These are phyloP conservation scores for Pammene fasciana DNA, from an alignment of 2,888 invertebrate species.

Conservation along the genomic window DNA sequence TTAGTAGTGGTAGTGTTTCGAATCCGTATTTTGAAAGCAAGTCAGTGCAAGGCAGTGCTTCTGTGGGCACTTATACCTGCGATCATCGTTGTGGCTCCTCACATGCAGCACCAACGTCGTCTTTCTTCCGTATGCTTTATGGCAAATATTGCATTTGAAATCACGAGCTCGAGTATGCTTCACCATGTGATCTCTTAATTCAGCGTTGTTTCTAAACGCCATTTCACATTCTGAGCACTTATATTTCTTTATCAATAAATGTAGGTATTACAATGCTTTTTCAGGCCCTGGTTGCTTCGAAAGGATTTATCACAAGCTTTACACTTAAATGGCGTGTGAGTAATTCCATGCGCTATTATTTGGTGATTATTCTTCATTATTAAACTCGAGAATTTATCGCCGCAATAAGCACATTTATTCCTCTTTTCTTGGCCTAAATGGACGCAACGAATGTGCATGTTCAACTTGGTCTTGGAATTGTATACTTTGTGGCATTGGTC, in stretches of 20 bases:
- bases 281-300: constrained; percentile 55
- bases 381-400: constrained; percentile 55
- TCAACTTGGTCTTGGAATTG: constrained; percentile 53
- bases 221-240: constrained; percentile 51
- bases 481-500: constrained; percentile 70
- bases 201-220: constrained; percentile 58
- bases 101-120: constrained; percentile 49
- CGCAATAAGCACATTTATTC: constrained; percentile 60
- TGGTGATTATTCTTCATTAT: constrained; percentile 39
- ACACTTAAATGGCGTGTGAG: constrained; percentile 54
- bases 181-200: constrained; percentile 61
- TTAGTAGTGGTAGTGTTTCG: neutral
- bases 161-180: constrained; percentile 61
- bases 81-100: constrained; percentile 47
- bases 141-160: constrained; percentile 62
- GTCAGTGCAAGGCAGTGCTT: constrained; percentile 23
- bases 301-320: constrained; percentile 59
- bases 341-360: constrained; percentile 42
- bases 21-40: constrained; percentile 12
- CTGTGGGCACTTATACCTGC: constrained; percentile 29
- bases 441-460: constrained; percentile 52
- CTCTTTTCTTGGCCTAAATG: constrained; percentile 53
- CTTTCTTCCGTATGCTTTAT: constrained; percentile 51
- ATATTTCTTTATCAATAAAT: constrained; percentile 51
- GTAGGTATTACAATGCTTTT: constrained; percentile 60